Percentiles rank a stretch among this genome's conserved stretches.
These are phyloP conservation scores for Branchipolynoe longqiensis DNA, from an alignment of 2,888 invertebrate genomes.

Conservation along the genomic window DNA sequence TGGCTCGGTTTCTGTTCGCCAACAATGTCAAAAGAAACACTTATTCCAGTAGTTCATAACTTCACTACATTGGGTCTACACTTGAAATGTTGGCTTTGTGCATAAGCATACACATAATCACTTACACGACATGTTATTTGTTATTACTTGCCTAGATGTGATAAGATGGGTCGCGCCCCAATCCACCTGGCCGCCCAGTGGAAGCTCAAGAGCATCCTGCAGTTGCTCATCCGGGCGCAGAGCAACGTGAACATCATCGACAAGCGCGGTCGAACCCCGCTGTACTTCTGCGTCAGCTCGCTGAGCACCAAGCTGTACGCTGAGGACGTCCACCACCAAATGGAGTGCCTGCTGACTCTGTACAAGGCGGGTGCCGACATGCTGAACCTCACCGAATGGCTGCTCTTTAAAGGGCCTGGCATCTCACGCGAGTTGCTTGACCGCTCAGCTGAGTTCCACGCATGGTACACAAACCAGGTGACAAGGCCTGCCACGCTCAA, in stretches of 20 bases:
- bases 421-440: slow-evolving; percentile 73
- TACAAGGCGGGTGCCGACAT: slow-evolving; percentile 81
- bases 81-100: no score
- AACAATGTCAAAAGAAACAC: no score
- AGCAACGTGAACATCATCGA: slow-evolving; percentile 77
- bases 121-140: no score
- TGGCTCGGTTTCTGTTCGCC: no score
- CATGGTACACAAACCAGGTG: slow-evolving; percentile 78
- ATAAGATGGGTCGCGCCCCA: slow-evolving; percentile 78
- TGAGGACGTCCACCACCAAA: slow-evolving; percentile 80
- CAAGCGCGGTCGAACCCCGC: slow-evolving; percentile 78
- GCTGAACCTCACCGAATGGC: slow-evolving; percentile 81
- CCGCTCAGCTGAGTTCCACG: slow-evolving; percentile 69
- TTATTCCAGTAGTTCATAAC: no score
- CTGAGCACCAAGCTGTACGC: slow-evolving; percentile 80
- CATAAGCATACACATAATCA: no score
- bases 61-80: no score
- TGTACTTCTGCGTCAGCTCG: slow-evolving; percentile 80
- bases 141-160: slow-evolving; percentile 72
- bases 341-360: slow-evolving; percentile 78
- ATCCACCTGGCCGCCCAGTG: slow-evolving; percentile 81
- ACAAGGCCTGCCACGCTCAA: slow-evolving; percentile 78
- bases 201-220: slow-evolving; percentile 79
- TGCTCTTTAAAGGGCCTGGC: slow-evolving; percentile 80
- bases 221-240: slow-evolving; percentile 75